A percentile compares a stretch with the other conserved stretches of the same genome.
Evolutionary conservation across 2,888 invertebrate genomes (phyloP).

Genomic region (Idaea straminata): DNA sequence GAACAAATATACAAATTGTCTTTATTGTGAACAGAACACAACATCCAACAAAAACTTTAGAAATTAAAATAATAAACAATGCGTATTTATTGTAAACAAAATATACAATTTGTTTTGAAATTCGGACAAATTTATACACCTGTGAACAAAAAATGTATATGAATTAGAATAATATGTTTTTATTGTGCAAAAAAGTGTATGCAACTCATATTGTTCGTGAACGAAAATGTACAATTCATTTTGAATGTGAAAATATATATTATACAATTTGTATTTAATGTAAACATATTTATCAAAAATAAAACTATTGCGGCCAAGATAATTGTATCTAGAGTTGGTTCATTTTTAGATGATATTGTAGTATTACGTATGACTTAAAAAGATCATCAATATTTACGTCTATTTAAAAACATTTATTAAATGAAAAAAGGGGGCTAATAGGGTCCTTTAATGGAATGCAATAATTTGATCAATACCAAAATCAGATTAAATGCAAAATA

Average conservation of each 20-base stretch:
- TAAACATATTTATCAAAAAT: constrained; percentile 3
- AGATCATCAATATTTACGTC: neutral
- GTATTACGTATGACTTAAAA: neutral
- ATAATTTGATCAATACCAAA: neutral
- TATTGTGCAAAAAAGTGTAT: neutral
- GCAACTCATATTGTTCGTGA: neutral
- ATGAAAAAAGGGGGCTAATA: neutral
- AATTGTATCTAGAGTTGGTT: neutral
- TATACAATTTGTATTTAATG: neutral
- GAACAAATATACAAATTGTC: too few relatives aligned
- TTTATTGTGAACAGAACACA: too few relatives aligned
- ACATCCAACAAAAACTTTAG: too few relatives aligned
- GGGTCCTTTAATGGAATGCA: neutral
- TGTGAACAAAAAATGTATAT: too few relatives aligned
- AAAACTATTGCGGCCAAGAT: neutral
- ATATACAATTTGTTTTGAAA: neutral
- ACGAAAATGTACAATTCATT: neutral
- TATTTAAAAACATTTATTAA: neutral
- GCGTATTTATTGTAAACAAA: neutral
- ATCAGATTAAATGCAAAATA: neutral
- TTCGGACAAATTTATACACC: too few relatives aligned
- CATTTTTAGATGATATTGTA: neutral
- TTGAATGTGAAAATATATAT: constrained; percentile 3
- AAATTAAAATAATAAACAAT: neutral
- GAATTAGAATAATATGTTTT: too few relatives aligned